Evolutionary conservation across 2,888 invertebrate species (phyloP).

Genomic region (Drosophila fungiperda): DNA sequence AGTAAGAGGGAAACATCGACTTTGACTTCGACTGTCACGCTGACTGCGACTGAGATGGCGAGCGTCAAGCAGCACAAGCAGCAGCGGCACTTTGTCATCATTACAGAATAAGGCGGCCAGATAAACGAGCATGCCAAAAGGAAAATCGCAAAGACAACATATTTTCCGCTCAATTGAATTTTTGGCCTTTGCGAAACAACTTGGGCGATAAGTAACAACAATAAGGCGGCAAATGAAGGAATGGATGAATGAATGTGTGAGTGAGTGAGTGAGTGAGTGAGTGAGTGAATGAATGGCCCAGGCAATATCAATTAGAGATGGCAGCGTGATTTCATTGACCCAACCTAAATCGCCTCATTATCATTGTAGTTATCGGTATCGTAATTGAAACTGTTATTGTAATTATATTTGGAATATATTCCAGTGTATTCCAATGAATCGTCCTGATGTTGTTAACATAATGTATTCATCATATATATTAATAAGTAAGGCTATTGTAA

Average conservation of each 20-base stretch:
- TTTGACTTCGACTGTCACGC: conserved; percentile 21
- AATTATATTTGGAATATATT: neutral
- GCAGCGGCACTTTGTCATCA: conserved; percentile 73
- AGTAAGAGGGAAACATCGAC: neutral
- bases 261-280: conserved; percentile 22
- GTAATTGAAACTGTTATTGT: neutral
- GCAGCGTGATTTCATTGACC: conserved; percentile 43
- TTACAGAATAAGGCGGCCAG: conserved; percentile 74
- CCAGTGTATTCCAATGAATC: neutral
- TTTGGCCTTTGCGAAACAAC: conserved; percentile 78
- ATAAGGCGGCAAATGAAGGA: conserved; percentile 70
- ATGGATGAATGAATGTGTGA: conserved; percentile 23
- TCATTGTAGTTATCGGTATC: conserved; percentile 10
- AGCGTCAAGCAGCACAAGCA: conserved; percentile 39
- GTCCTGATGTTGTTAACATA: neutral
- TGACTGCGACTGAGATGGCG: conserved; percentile 43
- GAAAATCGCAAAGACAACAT: conserved; percentile 81
- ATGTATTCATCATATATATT: neutral
- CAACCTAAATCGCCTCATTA: conserved; percentile 11
- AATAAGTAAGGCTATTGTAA: neutral
- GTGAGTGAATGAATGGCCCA: conserved; percentile 29
- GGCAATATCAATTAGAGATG: conserved; percentile 64
- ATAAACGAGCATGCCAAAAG: conserved; percentile 65
- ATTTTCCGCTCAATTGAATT: conserved; percentile 83
- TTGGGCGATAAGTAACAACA: conserved; percentile 79